Evolutionary conservation across 2,113 vertebrate genomes (phyloP), one percentile per base, ranked within the genome.

Genomic region (Mirounga angustirostris): DNA sequence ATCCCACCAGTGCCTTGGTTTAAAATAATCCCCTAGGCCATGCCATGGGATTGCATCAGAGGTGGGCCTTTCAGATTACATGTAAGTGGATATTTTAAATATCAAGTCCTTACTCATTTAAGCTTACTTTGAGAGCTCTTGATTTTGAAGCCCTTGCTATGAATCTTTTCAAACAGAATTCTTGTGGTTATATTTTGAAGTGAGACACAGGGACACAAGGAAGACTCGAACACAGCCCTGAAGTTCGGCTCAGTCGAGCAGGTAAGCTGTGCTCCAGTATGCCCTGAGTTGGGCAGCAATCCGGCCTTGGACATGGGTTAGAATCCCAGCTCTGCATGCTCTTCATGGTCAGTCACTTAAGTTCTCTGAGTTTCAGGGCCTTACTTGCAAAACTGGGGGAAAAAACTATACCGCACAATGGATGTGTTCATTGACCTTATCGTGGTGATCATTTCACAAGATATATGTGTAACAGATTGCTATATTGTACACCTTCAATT

Each of bases 51-150:
- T 11, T 28, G 30, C 40, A 43, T 50, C 65, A 65, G 58, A 69
- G 67, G 56, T 30, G 74, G 28, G 43, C 22, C 65, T 59, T 26
- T 40, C 40, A 4, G 56, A 82, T 4, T 46, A 26, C 50, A 59
- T 54, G 19, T 7, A 89, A 97, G 92, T 54, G 54, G 54, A 1
- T 61, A 82, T 94, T 96, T 97, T 52, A 82, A 91, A 95, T 95
- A 95, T 52, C 82, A 96, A 96, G 54, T 50, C 61, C 84, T 61
- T 79, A 69, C 81, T 61, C 82, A 63, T 73, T 96, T 91, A 79
- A 95, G 89, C 89, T 59, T 79, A 92, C 78, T 81, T 80, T 18
- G 67, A 95, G 73, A 89, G 50, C 30, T 87, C 85, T 96, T 85
- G 61, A 91, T 74, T 93, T 79, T 80, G 56, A 93, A 97, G 40